Evolutionary conservation across 2,888 invertebrate species (phyloP).

Genomic region (Scaptomyza cyrtandrae): DNA sequence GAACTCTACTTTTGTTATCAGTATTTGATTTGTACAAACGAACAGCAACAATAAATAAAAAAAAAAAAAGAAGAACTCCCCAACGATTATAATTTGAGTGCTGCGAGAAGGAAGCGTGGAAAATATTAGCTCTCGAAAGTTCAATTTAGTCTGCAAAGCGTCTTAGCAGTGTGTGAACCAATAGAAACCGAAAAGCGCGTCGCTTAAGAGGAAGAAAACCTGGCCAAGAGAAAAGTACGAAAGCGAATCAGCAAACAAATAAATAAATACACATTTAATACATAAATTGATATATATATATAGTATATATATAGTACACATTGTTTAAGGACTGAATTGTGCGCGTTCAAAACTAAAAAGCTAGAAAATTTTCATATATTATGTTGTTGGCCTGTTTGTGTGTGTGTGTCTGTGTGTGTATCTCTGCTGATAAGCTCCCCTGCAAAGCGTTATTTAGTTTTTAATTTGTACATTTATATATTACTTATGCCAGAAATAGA

Average conservation of each 20-base stretch:
- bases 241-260: constrained; percentile 26
- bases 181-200: constrained; percentile 6
- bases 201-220: constrained; percentile 5
- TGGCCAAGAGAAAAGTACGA: constrained; percentile 30
- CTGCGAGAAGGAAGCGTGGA: constrained; percentile 39
- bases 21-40: constrained; percentile 56
- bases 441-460: constrained; percentile 26
- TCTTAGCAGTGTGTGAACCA: constrained; percentile 44
- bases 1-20: constrained; percentile 69
- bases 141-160: constrained; percentile 46
- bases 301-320: not conserved
- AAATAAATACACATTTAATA: constrained; percentile 17
- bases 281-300: too few species aligned
- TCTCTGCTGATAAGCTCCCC: constrained; percentile 44
- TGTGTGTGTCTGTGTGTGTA: not conserved
- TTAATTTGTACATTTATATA: constrained; percentile 8
- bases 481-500: constrained; percentile 16
- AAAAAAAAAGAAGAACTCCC: constrained; percentile 26
- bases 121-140: constrained; percentile 50
- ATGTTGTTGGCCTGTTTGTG: not conserved
- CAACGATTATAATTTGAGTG: constrained; percentile 38
- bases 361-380: constrained; percentile 10
- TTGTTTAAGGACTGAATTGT: constrained; percentile 10
- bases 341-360: constrained; percentile 14
- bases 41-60: constrained; percentile 24